Conservation (phyloP, 2,888 invertebrate genomes). For the Cataglyphis cursor region DNA sequence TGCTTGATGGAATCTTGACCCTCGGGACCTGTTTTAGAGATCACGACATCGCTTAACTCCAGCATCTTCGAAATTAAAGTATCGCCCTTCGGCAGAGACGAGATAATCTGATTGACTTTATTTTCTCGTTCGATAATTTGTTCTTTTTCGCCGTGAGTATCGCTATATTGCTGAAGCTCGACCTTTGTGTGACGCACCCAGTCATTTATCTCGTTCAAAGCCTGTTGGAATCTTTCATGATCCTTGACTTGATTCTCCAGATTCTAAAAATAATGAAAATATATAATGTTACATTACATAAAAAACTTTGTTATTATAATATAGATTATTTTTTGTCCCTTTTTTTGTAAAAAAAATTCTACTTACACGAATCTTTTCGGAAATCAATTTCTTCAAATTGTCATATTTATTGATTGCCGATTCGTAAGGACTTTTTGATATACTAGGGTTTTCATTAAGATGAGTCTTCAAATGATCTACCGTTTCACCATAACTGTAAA, state of each 20-base stretch:
- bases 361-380: slow-evolving; percentile 90
- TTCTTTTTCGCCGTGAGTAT: slow-evolving; percentile 95
- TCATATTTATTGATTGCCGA: slow-evolving; percentile 92
- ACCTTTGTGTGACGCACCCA: slow-evolving; percentile 94
- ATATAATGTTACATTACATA: background rate
- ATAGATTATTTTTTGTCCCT: background rate
- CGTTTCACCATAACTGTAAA: slow-evolving; percentile 92
- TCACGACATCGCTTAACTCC: slow-evolving; percentile 91
- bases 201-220: slow-evolving; percentile 93
- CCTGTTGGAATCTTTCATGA: slow-evolving; percentile 95
- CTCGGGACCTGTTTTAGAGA: slow-evolving; percentile 93
- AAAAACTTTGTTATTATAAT: background rate
- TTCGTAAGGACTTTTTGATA: slow-evolving; percentile 91
- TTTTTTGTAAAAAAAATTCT: slow-evolving; percentile 7
- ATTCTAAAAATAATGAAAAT: slow-evolving; percentile 86
- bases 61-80: slow-evolving; percentile 91
- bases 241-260: slow-evolving; percentile 94
- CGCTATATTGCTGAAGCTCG: slow-evolving; percentile 94
- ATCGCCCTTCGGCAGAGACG: slow-evolving; percentile 91
- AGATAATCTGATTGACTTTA: slow-evolving; percentile 91
- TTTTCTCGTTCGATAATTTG: slow-evolving; percentile 92
- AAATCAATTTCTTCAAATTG: slow-evolving; percentile 90
- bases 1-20: slow-evolving; percentile 94
- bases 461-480: slow-evolving; percentile 93
- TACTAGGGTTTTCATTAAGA: slow-evolving; percentile 90